phyloP scores from a whole-genome alignment of 37 sponge, comb jelly and placozoan species.

The Theonella swinhoei region DNA sequence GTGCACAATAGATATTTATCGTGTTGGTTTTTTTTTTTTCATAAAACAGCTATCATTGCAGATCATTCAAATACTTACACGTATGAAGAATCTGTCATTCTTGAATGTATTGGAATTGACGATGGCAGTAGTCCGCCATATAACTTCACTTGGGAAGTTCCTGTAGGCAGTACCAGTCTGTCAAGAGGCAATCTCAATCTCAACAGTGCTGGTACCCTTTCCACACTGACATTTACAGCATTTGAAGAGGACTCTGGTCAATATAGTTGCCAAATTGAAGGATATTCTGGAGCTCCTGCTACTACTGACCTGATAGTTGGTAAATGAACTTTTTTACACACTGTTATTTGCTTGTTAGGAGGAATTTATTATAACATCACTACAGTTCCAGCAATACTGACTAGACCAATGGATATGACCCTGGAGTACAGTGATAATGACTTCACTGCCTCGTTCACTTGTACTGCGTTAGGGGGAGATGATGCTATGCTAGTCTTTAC shows the following conservation, averaged over 20 bases:
- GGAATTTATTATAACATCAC: not conserved
- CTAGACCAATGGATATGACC: not conserved
- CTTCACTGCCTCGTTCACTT: no score
- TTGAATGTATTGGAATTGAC: no score
- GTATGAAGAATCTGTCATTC: no score
- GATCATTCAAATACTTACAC: no score
- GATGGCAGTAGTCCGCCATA: no score
- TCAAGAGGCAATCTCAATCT: not conserved
- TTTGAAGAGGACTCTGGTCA: not conserved
- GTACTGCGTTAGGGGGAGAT: no score
- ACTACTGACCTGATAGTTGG: not conserved
- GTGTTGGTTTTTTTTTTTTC: no score
- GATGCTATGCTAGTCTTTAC: no score
- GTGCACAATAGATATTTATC: no score
- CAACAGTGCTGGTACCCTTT: not conserved
- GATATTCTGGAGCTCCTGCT: not conserved
- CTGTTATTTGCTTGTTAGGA: not conserved
- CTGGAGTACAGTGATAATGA: not conserved
- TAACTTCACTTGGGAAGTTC: not conserved
- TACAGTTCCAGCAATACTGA: not conserved
- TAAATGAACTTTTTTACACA: not conserved
- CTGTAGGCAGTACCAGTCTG: not conserved
- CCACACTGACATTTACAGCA: not conserved
- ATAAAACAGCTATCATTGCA: no score
- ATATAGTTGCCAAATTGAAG: not conserved